Percentiles rank a stretch among this genome's conserved stretches.
Evolutionary conservation across 2,888 invertebrate genomes (phyloP).

Genomic region (Phoronis australis): DNA sequence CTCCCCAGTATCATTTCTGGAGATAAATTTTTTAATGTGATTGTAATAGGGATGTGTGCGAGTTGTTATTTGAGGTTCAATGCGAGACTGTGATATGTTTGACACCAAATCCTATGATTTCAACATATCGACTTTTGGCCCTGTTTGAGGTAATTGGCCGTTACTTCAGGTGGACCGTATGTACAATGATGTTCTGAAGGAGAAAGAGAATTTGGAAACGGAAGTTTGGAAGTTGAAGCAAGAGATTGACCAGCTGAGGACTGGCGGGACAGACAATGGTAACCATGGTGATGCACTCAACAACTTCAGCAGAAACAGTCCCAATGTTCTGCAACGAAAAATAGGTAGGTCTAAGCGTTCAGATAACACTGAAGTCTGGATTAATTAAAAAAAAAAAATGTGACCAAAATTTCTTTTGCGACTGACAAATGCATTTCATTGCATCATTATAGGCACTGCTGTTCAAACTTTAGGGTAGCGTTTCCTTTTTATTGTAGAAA

Average conservation of each 20-base stretch:
- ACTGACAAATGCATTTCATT: too few species aligned
- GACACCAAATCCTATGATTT: too few species aligned
- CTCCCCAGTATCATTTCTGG: too few species aligned
- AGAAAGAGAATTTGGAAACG: conserved; percentile 39
- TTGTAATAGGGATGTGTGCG: too few species aligned
- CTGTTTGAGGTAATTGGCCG: too few species aligned
- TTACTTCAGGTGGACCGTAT: conserved; percentile 28
- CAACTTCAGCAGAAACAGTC: conserved; percentile 36
- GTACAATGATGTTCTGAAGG: conserved; percentile 28
- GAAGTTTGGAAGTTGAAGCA: conserved; percentile 36
- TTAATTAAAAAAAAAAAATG: not conserved
- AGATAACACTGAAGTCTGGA: not conserved
- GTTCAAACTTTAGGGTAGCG: not conserved
- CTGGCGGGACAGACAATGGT: not conserved
- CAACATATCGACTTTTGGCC: too few species aligned
- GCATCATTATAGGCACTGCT: not conserved
- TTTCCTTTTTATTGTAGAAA: not conserved
- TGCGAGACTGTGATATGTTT: too few species aligned
- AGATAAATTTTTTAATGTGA: too few species aligned
- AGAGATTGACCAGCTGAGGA: conserved; percentile 17
- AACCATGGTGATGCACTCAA: too few species aligned
- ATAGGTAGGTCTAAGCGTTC: conserved; percentile 25
- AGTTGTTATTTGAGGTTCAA: too few species aligned
- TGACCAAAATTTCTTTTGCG: too few species aligned
- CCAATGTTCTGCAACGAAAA: conserved; percentile 32